Evolutionary conservation across 2,797 vertebrate genomes (phyloP).

Genomic region (Malacoraja senta): DNA sequence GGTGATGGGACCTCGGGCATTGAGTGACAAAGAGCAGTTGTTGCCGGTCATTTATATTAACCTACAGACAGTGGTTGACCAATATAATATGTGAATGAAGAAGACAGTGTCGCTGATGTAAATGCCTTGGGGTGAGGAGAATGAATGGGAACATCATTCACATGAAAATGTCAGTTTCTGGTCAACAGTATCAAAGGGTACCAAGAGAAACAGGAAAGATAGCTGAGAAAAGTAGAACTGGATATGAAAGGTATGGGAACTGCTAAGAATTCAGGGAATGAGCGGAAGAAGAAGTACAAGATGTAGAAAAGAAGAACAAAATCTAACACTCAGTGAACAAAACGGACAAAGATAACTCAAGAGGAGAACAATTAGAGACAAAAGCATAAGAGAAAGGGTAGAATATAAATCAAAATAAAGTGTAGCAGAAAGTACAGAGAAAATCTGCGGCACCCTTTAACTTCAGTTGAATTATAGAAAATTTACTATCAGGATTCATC

Average conservation of each 20-base stretch:
- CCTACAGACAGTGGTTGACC: slow-evolving; percentile 7
- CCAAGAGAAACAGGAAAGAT: neutral
- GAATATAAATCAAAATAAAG: neutral
- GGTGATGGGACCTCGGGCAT: slow-evolving; percentile 19
- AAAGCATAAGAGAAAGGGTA: neutral
- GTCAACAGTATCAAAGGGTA: neutral
- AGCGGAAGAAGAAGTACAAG: too few species aligned
- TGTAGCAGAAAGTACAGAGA: neutral
- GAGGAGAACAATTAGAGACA: neutral
- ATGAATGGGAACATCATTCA: neutral
- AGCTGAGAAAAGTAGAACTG: neutral
- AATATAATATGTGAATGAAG: slow-evolving; percentile 35
- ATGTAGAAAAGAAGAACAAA: neutral
- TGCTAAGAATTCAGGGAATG: neutral
- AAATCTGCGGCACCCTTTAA: neutral
- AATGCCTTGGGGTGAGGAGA: slow-evolving; percentile 1
- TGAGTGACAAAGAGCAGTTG: slow-evolving; percentile 27
- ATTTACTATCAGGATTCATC: neutral
- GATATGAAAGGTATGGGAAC: neutral
- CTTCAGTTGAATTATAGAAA: neutral
- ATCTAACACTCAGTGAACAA: neutral
- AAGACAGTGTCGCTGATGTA: neutral
- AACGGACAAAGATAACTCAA: neutral
- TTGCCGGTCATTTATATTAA: neutral
- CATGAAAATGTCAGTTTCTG: neutral